These are phyloP conservation scores for Patagioenas fasciata DNA, from an alignment of 2,113 vertebrate species.

Conservation along the genomic window DNA sequence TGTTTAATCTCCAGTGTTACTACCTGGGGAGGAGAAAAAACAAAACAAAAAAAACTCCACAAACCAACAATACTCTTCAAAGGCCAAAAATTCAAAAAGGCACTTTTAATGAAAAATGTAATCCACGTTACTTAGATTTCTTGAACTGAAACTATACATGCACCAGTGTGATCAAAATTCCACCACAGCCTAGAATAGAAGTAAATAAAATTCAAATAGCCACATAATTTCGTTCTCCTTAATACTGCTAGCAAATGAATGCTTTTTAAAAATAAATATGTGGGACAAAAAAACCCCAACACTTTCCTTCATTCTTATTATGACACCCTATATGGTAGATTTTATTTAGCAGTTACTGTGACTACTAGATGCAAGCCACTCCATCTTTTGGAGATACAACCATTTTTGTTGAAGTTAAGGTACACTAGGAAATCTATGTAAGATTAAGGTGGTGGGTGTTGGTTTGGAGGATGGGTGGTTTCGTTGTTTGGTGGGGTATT, in stretches of 20 bases:
- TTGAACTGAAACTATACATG: neutral
- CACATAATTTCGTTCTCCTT: neutral
- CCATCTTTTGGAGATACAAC: neutral
- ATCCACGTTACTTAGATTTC: neutral
- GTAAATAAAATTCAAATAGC: neutral
- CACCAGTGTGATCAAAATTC: neutral
- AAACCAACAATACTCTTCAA: accelerated
- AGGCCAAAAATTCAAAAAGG: neutral
- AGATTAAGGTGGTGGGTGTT: neutral
- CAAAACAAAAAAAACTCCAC: neutral
- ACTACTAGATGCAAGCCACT: neutral
- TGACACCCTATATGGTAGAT: neutral
- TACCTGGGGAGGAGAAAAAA: neutral
- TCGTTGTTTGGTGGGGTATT: neutral
- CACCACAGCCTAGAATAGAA: neutral
- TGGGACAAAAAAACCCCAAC: neutral
- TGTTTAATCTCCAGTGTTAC: neutral
- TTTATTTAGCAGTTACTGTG: neutral
- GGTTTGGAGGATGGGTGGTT: neutral
- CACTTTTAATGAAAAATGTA: neutral
- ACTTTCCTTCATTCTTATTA: neutral
- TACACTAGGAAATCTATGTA: neutral
- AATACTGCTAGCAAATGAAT: neutral
- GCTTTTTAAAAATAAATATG: neutral
- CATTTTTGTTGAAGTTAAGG: neutral